Base-by-base conservation (phyloP, 2,797 vertebrate genomes). In the Acipenser transmontanus region DNA sequence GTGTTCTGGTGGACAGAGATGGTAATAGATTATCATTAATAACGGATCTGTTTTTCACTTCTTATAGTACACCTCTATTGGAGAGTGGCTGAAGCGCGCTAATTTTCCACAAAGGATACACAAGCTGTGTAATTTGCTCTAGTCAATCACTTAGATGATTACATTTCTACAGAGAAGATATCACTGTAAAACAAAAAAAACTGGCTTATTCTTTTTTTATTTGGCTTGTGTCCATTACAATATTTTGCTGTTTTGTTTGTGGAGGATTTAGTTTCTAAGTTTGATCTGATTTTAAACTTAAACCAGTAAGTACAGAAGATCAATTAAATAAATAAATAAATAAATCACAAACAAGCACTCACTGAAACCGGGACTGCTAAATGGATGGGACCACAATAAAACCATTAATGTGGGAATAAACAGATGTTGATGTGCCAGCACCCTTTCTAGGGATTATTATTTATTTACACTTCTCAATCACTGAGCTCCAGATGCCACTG, bases 391-490 rank as follows among this genome's bases (percentile, higher is more conserved):
- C 82, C 84, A 87, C 89, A 89, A 89, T 89, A 87, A 89, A 90
- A 90, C 89, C 89, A 91, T 89, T 89, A 91, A 88, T 89, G 84
- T 85, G 87, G 86, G 89, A 89, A 85, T 82, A 82, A 85, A 88
- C 90, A 91, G 90, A 91, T 91, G 90, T 88, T 90, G 87, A 85
- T 87, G 88, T 85, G 87, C 87, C 83, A 85, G 83, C 88, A 88
- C 85, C 84, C 88, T 90, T 91, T 91, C 88, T 88, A 90, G 87
- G 85, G 34, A 91, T 89, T 89, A 91, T 91, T 91, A 91, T 91
- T 91, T 91, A 91, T 91, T 91, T 89, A 91, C 89, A 89, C 88
- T 89, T 88, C 88, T 89, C 89, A 89, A 89, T 90, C 88, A 89
- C 86, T 84, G 82, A 77, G 85, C 87, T 87, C 86, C 89, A 91